phyloP scores from a whole-genome alignment of 2,797 vertebrate species.

The Falco novaeseelandiae region DNA sequence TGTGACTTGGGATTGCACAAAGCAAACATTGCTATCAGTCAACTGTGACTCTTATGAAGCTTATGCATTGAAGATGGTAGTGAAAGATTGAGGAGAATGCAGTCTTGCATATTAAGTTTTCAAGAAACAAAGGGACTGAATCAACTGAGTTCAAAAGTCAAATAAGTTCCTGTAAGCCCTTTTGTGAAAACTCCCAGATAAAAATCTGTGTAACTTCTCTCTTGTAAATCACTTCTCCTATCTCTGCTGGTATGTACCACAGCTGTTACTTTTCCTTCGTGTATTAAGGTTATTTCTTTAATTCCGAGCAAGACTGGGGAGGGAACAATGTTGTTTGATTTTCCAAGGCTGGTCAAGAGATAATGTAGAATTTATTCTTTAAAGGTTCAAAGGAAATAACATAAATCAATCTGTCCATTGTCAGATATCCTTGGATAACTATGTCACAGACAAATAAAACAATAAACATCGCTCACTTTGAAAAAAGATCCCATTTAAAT shows the following conservation, averaged over 20 bases:
- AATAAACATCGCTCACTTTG: background rate
- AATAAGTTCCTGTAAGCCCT: background rate
- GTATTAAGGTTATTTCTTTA: conserved; percentile 14
- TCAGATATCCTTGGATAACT: conserved; percentile 23
- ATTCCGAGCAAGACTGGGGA: background rate
- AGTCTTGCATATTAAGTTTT: background rate
- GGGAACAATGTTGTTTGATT: background rate
- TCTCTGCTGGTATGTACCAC: background rate
- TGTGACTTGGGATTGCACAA: background rate
- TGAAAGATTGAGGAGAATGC: background rate
- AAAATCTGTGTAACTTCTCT: background rate
- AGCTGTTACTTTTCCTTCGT: background rate
- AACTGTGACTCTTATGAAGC: background rate
- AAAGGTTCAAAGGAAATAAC: background rate
- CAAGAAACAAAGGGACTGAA: conserved; percentile 24
- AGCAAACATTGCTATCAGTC: background rate
- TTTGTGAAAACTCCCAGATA: background rate
- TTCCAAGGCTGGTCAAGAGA: conserved; percentile 21
- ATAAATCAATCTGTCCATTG: background rate
- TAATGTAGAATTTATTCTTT: conserved; percentile 16
- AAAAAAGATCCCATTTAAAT: background rate
- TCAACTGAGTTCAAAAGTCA: background rate
- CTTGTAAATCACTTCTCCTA: background rate
- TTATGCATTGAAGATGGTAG: conserved; percentile 2
- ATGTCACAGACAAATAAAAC: background rate